Percentiles rank a stretch among this genome's conserved stretches.
Conservation (phyloP, 2,888 invertebrate species). For the Lutraria lutraria region DNA sequence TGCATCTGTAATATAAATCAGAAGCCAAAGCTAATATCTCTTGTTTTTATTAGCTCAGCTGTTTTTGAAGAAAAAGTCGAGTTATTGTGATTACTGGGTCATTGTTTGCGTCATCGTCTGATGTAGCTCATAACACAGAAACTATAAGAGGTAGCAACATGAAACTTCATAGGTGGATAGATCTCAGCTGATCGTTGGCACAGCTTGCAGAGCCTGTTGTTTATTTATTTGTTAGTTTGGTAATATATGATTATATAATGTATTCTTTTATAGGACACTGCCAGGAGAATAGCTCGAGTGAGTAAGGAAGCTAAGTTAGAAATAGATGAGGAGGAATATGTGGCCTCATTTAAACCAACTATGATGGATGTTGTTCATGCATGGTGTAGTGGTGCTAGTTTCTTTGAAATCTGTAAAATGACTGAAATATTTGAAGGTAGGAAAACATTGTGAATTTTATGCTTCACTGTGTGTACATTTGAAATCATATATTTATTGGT, state of each 20-base stretch:
- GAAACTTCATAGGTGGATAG: no score
- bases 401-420: constrained; percentile 95
- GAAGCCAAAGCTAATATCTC: no score
- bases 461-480: background rate
- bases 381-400: constrained; percentile 97
- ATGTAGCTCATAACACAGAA: no score
- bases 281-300: constrained; percentile 89
- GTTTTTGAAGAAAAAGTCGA: no score
- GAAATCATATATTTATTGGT: background rate
- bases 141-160: no score
- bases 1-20: no score
- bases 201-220: no score
- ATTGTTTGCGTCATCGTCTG: no score
- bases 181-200: no score
- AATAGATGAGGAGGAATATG: constrained; percentile 95
- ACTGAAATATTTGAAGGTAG: constrained; percentile 86
- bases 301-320: constrained; percentile 89
- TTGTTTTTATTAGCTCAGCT: no score
- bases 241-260: background rate
- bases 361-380: constrained; percentile 98
- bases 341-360: constrained; percentile 96
- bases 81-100: no score
- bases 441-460: background rate
- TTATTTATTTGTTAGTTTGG: no score
- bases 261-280: constrained; percentile 91